Percentiles rank a stretch among this genome's conserved stretches.
Evolutionary conservation across 2,797 vertebrate genomes (phyloP).

Genomic region (Brachyrhaphis roseni): DNA sequence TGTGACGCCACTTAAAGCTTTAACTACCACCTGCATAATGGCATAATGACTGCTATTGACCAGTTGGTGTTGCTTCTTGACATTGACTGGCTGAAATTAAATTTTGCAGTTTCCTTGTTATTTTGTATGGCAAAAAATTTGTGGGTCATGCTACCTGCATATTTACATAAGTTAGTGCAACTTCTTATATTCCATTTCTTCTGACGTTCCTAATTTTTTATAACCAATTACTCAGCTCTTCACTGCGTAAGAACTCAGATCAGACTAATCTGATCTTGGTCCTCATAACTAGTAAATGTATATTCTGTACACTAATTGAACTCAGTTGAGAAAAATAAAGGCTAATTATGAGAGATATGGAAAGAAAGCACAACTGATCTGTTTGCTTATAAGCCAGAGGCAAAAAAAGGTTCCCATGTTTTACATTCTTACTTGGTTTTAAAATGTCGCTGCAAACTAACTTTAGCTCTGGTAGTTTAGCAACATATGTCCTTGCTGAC

Average conservation of each 20-base stretch:
- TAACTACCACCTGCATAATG: slow-evolving; percentile 45
- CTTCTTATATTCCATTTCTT: not conserved
- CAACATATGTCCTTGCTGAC: not conserved
- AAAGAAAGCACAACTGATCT: not conserved
- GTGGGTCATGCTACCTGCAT: slow-evolving; percentile 4
- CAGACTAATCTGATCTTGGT: not conserved
- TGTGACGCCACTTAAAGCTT: slow-evolving; percentile 10
- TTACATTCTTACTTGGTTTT: not conserved
- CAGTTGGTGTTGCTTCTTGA: slow-evolving; percentile 54
- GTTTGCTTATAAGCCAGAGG: not conserved
- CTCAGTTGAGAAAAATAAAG: not conserved
- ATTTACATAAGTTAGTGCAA: no score
- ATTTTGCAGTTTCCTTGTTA: slow-evolving; percentile 13
- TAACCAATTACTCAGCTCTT: no score
- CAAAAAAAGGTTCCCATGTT: not conserved
- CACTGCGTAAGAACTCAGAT: no score
- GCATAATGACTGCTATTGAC: slow-evolving; percentile 51
- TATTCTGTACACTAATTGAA: not conserved
- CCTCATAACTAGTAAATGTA: not conserved
- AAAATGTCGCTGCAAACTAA: not conserved
- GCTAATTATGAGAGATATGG: not conserved
- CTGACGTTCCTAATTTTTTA: not conserved
- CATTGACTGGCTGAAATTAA: slow-evolving; percentile 55
- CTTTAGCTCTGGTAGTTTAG: not conserved
- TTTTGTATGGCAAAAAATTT: not conserved